phyloP scores from a whole-genome alignment of 2,888 invertebrate species.

The Anodontia alba region DNA sequence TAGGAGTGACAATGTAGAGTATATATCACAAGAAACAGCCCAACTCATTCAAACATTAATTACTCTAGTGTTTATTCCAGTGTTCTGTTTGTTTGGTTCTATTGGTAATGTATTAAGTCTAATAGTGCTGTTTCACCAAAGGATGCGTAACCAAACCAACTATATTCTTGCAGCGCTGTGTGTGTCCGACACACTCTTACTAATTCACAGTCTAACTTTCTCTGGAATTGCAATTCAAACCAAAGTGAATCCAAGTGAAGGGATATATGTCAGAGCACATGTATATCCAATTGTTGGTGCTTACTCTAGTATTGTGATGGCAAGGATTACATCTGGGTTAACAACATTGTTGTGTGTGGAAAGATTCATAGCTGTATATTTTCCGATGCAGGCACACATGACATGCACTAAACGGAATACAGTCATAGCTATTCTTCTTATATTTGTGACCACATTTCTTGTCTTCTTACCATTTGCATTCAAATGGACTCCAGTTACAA shows the following conservation, averaged over 20 bases:
- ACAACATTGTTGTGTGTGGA: conserved; percentile 74
- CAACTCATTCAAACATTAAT: conserved; percentile 65
- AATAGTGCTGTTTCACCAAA: conserved; percentile 71
- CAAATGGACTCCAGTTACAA: conserved; percentile 67
- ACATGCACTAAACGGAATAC: conserved; percentile 72
- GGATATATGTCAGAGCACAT: conserved; percentile 55
- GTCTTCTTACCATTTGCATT: conserved; percentile 75
- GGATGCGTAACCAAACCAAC: conserved; percentile 76
- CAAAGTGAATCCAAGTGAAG: conserved; percentile 60
- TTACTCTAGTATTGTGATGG: conserved; percentile 76
- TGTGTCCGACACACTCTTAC: conserved; percentile 74
- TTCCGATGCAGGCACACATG: conserved; percentile 75
- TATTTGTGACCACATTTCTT: conserved; percentile 71
- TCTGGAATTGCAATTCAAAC: conserved; percentile 67
- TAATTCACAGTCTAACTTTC: conserved; percentile 72
- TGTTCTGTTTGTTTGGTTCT: conserved; percentile 71
- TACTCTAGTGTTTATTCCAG: conserved; percentile 70
- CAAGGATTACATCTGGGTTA: conserved; percentile 75
- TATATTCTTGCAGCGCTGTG: conserved; percentile 74
- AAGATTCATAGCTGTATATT: conserved; percentile 79
- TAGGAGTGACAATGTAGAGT: conserved; percentile 14
- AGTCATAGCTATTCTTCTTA: conserved; percentile 64
- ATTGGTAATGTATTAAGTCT: conserved; percentile 76
- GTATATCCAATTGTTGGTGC: conserved; percentile 75
- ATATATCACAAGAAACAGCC: conserved; percentile 45